These are phyloP conservation scores for Thymelicus acteon DNA, from an alignment of 2,888 invertebrate genomes.

Conservation along the genomic window DNA sequence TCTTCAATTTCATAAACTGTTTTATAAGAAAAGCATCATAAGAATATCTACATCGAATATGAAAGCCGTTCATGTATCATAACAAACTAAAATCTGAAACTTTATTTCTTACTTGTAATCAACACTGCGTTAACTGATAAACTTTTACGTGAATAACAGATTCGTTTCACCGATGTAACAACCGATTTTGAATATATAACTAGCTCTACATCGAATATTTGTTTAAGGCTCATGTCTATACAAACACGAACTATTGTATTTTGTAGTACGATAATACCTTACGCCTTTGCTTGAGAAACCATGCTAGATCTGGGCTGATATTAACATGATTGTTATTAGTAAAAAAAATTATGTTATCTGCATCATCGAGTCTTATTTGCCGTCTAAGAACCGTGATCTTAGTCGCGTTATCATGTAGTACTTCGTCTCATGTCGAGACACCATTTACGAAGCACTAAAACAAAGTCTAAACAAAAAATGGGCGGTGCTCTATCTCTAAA, in stretches of 20 bases:
- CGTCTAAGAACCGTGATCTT: background rate
- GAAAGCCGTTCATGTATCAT: too few species aligned
- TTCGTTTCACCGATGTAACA: background rate
- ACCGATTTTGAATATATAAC: conserved; percentile 4
- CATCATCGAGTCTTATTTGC: conserved; percentile 3
- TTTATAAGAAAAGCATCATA: too few species aligned
- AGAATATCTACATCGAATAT: too few species aligned
- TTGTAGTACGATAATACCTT: too few species aligned
- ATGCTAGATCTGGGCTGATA: background rate
- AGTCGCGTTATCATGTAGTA: too few species aligned
- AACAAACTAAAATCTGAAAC: background rate
- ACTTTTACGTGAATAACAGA: background rate
- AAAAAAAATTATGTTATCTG: conserved; percentile 5
- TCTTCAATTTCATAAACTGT: too few species aligned
- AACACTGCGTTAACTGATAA: background rate
- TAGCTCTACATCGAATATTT: conserved; percentile 4
- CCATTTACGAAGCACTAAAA: conserved; percentile 12
- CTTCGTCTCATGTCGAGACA: too few species aligned
- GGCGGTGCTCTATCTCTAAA: conserved; percentile 30
- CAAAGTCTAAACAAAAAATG: conserved; percentile 23
- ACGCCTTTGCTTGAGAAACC: too few species aligned
- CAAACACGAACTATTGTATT: background rate
- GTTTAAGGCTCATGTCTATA: background rate
- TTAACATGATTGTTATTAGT: conserved; percentile 6
- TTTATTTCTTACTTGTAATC: background rate